Percentiles rank a stretch among this genome's conserved stretches.
phyloP scores from a whole-genome alignment of 2,113 vertebrate genomes.

The Jacana jacana region DNA sequence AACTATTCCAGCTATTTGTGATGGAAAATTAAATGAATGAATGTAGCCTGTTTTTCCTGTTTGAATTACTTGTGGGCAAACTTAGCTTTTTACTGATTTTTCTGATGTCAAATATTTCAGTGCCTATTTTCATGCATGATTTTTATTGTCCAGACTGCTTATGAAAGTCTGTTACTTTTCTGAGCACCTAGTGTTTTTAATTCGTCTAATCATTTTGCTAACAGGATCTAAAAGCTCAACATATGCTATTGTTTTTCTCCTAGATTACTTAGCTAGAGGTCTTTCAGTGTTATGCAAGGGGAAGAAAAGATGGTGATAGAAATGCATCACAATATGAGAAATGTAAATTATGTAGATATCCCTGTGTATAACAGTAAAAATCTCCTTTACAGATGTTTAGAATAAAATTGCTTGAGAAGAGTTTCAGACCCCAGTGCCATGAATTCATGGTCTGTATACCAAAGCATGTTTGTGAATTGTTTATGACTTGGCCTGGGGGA shows the following conservation, averaged over 20 bases:
- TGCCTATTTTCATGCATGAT: background rate
- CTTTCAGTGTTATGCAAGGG: background rate
- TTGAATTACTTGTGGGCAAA: background rate
- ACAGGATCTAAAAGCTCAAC: background rate
- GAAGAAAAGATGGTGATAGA: background rate
- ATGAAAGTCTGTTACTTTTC: background rate
- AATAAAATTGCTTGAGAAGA: background rate
- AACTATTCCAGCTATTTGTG: background rate
- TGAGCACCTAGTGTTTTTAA: background rate
- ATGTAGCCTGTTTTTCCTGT: background rate
- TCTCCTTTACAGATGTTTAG: background rate
- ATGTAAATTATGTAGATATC: background rate
- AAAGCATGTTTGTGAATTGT: background rate
- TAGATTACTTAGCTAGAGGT: background rate
- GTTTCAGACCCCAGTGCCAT: background rate
- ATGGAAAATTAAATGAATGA: background rate
- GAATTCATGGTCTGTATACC: background rate
- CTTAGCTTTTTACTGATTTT: background rate
- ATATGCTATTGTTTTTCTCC: background rate
- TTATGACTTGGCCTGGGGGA: background rate
- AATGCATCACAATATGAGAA: background rate
- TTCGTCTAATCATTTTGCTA: background rate
- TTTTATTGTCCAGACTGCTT: background rate
- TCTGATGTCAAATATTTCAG: background rate
- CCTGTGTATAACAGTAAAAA: background rate